Evolutionary conservation across 2,797 vertebrate species (phyloP), one percentile per base, ranked within the genome.

Genomic region (Amazonetta brasiliensis): DNA sequence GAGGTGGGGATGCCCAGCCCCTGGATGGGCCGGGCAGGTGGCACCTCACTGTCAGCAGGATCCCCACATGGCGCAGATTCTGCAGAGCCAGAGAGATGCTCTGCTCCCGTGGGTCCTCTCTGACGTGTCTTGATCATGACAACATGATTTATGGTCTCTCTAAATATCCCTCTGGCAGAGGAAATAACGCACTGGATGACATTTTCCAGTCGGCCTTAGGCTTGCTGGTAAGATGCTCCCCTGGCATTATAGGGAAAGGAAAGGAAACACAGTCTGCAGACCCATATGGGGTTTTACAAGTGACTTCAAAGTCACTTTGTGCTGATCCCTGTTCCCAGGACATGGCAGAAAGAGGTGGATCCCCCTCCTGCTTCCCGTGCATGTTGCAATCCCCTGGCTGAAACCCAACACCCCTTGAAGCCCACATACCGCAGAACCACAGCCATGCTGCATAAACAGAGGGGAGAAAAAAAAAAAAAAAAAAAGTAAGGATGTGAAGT

Each of bases 81-180:
- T 64, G 28, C 30, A 22, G 39, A 64, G 62, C 28, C 13, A 14
- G 12, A 19, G 46, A 79, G 44, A 33, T 55, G 15, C 33, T 68
- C 44, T 15, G 2, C 13, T 41, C 37, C 39, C 37, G 50, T 33
- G 12, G 74, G 43, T 46, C 58, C 84, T 84, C 79, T 55, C 66
- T 88, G 84, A 60, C 77, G 75, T 77, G 74, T 89, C 88, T 79
- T 19, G 0, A 41, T 69, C 3, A 0, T 79, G 84, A 69, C 66
- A 66, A 33, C 15, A 31, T 93, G 41, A 76, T 92, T 96, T 84
- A 87, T 26, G 90, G 84, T 62, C n/a, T 62, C 91, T 94, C 82
- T 89, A 94, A 88, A 95, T 94, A 94, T 28, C 81, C 63, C 21
- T 75, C 46, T 84, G 60, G 81, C 81, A 84, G n/a, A 23, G 46